A percentile compares a stretch with the other conserved stretches of the same genome.
These are phyloP conservation scores for Pentamera pediparva DNA, from an alignment of 53 echinoderm and acorn worm genomes.

Conservation along the genomic window DNA sequence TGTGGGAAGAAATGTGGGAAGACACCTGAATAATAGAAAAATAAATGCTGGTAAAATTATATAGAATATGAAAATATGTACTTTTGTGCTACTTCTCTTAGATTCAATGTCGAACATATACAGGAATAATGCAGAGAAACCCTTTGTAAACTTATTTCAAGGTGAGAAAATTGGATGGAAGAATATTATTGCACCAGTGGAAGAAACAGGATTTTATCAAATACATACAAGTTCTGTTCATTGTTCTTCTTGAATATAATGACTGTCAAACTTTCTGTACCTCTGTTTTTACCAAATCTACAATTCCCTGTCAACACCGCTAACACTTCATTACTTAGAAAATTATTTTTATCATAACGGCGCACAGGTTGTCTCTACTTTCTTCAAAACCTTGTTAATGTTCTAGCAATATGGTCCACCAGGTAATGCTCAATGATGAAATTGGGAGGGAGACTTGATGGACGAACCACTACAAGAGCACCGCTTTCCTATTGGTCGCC, in stretches of 20 bases:
- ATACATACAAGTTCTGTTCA: too few relatives aligned
- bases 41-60: neutral
- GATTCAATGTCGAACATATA: neutral
- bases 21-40: neutral
- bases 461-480: neutral
- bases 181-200: constrained; percentile 1
- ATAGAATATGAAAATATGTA: constrained; percentile 2
- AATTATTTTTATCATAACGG: too few relatives aligned
- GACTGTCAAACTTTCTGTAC: too few relatives aligned
- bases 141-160: neutral
- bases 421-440: too few relatives aligned
- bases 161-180: neutral
- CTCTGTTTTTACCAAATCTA: too few relatives aligned
- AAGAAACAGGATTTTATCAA: too few relatives aligned
- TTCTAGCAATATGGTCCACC: too few relatives aligned
- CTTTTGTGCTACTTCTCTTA: neutral
- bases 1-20: too few relatives aligned
- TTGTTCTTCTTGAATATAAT: too few relatives aligned
- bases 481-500: constrained; percentile 45
- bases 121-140: neutral
- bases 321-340: too few relatives aligned
- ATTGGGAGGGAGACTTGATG: neutral
- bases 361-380: too few relatives aligned
- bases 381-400: neutral
- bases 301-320: too few relatives aligned